Base-by-base conservation (phyloP, 2,113 vertebrate genomes). In the Calcarius ornatus region DNA sequence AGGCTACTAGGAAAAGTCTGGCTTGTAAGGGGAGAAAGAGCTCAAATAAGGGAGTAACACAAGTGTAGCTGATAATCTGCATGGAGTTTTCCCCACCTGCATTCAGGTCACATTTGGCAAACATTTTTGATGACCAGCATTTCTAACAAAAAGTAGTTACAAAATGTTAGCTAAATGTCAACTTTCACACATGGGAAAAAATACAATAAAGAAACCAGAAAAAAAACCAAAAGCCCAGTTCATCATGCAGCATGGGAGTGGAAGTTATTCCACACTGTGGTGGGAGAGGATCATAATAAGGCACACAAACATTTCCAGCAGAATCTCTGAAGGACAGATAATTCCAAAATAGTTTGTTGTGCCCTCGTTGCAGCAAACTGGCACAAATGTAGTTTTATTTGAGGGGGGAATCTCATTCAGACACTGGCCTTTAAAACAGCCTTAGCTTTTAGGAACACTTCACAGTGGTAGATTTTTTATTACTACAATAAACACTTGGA, bases 101-200 rank as follows among this genome's bases (percentile, higher is more conserved):
- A 5, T 43, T 68, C 76, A 84, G 69, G 37, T 86, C 53, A 66
- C 33, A 57, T 84, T 90, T 71, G 40, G 37, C 31, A 88, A 86
- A 81, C 11, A 19, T 59, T 88, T 89, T 60, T 86, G 20, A 81
- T 68, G 14, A 69, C 21, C 28, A 68, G 4, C 15, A 66, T 60
- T 81, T 93, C 70, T 77, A 2, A 12, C 45, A 47, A 78, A 59
- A 64, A 54, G 1, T 7, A 35, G 53, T 57, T 61, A 33, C 31
- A 50, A 88, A 70, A 75, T 37, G 28, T 57, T 72, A 88, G 24
- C 45, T 73, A 61, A 77, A 45, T 42, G 31, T 43, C 56, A 50
- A 33, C n/a, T 77, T 77, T 60, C 3, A 2, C 15, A 73, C 5
- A 10, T 24, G 9, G 2, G 1, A 2, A 7, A 15, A 42, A 6